Conservation (phyloP, 2,888 invertebrate genomes). For the Coelogynopora nodosa region DNA sequence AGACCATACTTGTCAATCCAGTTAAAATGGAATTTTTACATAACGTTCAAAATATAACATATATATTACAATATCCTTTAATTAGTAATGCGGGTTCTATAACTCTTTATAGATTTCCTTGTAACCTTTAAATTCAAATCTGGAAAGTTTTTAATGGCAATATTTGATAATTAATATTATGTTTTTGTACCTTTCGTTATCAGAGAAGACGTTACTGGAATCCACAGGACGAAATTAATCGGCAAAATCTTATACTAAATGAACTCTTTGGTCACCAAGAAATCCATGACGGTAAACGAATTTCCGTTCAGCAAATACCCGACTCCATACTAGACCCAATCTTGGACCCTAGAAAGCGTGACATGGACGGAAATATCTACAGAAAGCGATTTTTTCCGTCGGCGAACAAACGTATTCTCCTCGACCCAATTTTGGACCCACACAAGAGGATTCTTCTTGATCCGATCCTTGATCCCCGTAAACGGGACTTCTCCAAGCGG, state of each 20-base stretch:
- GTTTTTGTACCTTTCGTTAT: too few species aligned
- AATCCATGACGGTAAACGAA: background rate
- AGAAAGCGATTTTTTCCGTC: background rate
- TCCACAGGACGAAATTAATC: conserved; percentile 10
- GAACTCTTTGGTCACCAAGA: conserved; percentile 12
- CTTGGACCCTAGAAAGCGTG: background rate
- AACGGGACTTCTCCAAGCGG: background rate
- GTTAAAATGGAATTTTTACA: too few species aligned
- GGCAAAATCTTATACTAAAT: background rate
- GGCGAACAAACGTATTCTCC: background rate
- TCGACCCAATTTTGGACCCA: conserved; percentile 3
- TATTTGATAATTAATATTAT: too few species aligned
- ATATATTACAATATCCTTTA: too few species aligned
- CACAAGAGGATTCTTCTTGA: background rate
- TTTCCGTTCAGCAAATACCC: background rate
- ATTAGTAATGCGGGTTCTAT: too few species aligned
- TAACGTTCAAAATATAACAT: too few species aligned
- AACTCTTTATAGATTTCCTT: too few species aligned
- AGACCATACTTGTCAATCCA: too few species aligned
- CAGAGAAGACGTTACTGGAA: conserved; percentile 3
- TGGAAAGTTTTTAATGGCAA: too few species aligned
- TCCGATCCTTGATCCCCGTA: background rate
- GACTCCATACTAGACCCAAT: background rate
- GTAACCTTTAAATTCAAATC: too few species aligned
- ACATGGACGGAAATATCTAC: background rate